A percentile compares a stretch with the other conserved stretches of the same genome.
phyloP scores from a whole-genome alignment of 2,797 vertebrate genomes.

The Bradypodion pumilum region DNA sequence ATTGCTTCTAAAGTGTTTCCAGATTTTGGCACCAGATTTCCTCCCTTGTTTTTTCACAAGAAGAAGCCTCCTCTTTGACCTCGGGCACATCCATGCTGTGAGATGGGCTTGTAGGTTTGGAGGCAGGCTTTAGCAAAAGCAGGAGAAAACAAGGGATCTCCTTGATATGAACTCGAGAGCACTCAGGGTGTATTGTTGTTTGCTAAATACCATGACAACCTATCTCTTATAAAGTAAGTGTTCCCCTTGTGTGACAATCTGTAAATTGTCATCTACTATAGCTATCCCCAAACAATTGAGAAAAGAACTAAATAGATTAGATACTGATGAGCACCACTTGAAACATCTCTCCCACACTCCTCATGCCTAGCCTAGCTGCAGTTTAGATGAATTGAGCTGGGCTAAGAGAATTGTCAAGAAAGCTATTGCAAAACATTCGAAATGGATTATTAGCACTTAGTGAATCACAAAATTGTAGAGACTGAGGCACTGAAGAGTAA shows the following conservation, averaged over 20 bases:
- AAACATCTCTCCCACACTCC: not conserved
- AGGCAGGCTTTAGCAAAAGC: not conserved
- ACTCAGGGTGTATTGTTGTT: not conserved
- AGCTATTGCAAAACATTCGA: not conserved
- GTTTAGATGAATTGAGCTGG: not conserved
- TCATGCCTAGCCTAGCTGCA: not conserved
- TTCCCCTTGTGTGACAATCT: not conserved
- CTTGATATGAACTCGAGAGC: not conserved
- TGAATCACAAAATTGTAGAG: not conserved
- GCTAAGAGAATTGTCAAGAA: not conserved
- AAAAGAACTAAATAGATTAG: constrained; percentile 1
- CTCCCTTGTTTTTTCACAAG: not conserved
- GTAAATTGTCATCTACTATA: not conserved
- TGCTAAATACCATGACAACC: not conserved
- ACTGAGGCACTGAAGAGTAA: not conserved
- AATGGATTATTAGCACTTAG: not conserved
- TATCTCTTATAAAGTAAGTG: not conserved
- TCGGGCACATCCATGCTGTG: not conserved
- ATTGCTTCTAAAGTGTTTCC: not conserved
- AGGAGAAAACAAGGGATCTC: not conserved
- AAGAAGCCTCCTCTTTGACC: not conserved
- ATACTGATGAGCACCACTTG: not conserved
- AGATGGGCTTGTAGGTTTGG: not conserved
- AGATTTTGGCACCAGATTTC: not conserved
- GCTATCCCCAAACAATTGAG: constrained; percentile 1